A percentile compares a stretch with the other conserved stretches of the same genome.
Evolutionary conservation across 2,113 vertebrate genomes (phyloP).

Genomic region (Sebastes schlegelii): DNA sequence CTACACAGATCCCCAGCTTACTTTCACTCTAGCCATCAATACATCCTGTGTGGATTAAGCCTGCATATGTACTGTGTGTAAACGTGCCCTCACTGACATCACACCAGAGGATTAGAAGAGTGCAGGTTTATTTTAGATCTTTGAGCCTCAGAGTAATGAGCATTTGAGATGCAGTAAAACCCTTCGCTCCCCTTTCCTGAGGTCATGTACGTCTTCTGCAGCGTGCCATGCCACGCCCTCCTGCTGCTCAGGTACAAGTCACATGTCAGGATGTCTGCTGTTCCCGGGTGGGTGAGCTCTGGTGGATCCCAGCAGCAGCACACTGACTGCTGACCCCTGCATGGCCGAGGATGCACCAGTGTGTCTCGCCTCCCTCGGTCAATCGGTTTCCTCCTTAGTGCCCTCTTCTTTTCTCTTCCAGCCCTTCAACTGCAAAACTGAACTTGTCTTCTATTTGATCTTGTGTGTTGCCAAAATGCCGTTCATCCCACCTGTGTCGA

Average conservation of each 20-base stretch:
- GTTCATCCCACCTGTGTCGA: conserved; percentile 76
- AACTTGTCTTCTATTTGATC: conserved; percentile 76
- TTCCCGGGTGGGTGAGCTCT: background rate
- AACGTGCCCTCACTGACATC: conserved; percentile 49
- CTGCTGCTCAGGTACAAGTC: conserved; percentile 29
- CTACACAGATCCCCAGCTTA: background rate
- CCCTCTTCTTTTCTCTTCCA: conserved; percentile 23
- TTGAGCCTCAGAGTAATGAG: conserved; percentile 60
- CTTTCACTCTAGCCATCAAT: background rate
- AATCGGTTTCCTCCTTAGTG: conserved; percentile 32
- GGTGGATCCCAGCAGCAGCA: conserved; percentile 23
- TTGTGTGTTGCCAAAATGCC: conserved; percentile 81
- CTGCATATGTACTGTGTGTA: conserved; percentile 51
- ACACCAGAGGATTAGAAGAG: conserved; percentile 66
- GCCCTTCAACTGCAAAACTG: conserved; percentile 57
- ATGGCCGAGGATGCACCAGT: conserved; percentile 63
- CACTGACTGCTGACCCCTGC: conserved; percentile 43
- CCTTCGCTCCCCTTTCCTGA: conserved; percentile 3
- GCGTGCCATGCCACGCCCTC: conserved; percentile 16
- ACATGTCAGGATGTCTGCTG: background rate
- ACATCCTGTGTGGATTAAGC: conserved; percentile 33
- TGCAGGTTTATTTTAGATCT: conserved; percentile 67
- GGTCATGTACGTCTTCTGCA: background rate
- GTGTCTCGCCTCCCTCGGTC: background rate
- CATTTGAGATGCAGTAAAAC: conserved; percentile 36